Conservation (phyloP, 2,888 invertebrate species). For the Dinocampus coccinellae region DNA sequence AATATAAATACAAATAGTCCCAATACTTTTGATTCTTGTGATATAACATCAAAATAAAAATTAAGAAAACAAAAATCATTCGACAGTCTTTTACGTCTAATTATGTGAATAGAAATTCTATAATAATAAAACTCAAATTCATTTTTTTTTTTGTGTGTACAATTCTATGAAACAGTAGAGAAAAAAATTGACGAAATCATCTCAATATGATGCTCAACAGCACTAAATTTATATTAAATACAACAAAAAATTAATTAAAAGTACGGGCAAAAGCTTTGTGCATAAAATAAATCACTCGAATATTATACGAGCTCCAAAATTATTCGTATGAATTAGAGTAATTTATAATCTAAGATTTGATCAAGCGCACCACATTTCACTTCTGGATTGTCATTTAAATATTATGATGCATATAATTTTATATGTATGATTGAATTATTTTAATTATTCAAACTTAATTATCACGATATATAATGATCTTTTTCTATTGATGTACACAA, state of each 20-base stretch:
- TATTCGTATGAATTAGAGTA: background rate
- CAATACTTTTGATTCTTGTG: background rate
- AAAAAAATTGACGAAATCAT: background rate
- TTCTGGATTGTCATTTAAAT: background rate
- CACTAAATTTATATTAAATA: background rate
- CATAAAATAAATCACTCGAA: background rate
- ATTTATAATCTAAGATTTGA: background rate
- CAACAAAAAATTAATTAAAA: background rate
- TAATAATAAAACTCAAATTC: background rate
- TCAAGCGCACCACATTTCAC: background rate
- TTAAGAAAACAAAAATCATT: background rate
- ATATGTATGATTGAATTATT: background rate
- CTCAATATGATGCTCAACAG: background rate
- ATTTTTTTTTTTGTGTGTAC: background rate
- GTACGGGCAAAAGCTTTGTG: background rate
- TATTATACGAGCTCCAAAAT: background rate
- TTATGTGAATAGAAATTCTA: too few relatives aligned
- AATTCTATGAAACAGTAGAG: background rate
- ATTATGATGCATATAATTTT: constrained; percentile 9
- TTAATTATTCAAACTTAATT: constrained; percentile 17
- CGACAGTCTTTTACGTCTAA: too few relatives aligned
- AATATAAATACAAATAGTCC: background rate
- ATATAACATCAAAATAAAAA: background rate
- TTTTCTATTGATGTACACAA: too few relatives aligned
- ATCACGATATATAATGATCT: constrained; percentile 26